Base-by-base conservation (phyloP, 2,888 invertebrate genomes). In the Idaea aversata region DNA sequence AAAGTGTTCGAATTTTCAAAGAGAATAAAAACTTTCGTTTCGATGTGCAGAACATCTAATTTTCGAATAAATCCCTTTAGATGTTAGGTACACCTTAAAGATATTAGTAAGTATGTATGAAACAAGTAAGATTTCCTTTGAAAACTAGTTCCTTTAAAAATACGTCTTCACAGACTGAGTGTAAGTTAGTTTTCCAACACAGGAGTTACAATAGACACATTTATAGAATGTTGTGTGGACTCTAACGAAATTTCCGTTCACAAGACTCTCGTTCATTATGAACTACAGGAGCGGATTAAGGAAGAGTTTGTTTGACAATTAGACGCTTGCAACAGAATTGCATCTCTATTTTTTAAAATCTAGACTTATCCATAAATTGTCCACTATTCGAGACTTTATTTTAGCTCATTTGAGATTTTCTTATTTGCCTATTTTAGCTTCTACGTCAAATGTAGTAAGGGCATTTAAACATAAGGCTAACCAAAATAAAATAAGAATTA, bases 241-340 rank as follows among this genome's bases (percentile, higher is more conserved):
- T 34, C 34, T 59, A 59, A 59, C 59, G 16, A 59, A 59, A 59
- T 59, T 59, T 59, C 59, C 59, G 16, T 15, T 59, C 34, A 34
- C 59, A 59, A 59, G 34, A 16, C 47, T 47, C 47, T 47, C 47
- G 47, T 47, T 47, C 58, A 16, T 58, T 15, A 16, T n/a, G 58
- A 7, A 15, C 58, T 15, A 15, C 16, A 16, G 58, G 47, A 10
- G 16, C 16, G 15, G 16, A 58, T 15, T 58, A 15, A 16, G 58
- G 58, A 4, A 6, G 3, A 34, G 0, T 59, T 16, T 59, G 57
- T 7, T 57, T 13, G 57, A 57, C 10, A 25, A 25, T 25, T 25
- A 25, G 25, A 3, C 25, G 3, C 25, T 25, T 25, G 25, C 25
- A 25, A 25, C 25, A 25, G 3, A 25, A 25, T 25, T 25, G 25